phyloP scores from a whole-genome alignment of 1,140 invertebrate genomes.

The Drosophila saltans region DNA sequence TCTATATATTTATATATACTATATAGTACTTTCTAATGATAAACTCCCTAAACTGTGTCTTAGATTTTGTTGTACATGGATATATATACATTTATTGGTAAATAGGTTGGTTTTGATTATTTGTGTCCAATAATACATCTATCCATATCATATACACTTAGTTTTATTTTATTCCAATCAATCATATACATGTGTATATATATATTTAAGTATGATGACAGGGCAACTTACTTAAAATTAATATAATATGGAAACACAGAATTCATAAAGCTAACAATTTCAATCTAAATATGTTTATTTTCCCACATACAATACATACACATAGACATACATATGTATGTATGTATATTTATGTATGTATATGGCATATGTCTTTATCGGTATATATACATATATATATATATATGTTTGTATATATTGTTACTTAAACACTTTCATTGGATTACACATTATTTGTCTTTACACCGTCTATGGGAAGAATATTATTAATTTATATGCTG shows the following conservation, averaged over 20 bases:
- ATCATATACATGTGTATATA: background rate
- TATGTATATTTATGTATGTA: slow-evolving; percentile 32
- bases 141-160: background rate
- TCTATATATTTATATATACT: background rate
- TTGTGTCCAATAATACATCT: background rate
- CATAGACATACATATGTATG: slow-evolving; percentile 38
- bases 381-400: slow-evolving; percentile 35
- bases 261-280: slow-evolving; percentile 19
- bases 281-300: slow-evolving; percentile 18
- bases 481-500: background rate
- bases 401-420: slow-evolving; percentile 4
- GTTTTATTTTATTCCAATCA: background rate
- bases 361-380: slow-evolving; percentile 46
- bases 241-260: slow-evolving; percentile 9
- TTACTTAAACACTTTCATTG: slow-evolving; percentile 20
- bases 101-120: background rate
- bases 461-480: slow-evolving; percentile 49
- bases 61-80: background rate
- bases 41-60: background rate
- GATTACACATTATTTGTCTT: slow-evolving; percentile 48
- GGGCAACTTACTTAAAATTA: slow-evolving; percentile 6
- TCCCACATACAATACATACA: slow-evolving; percentile 5
- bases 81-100: background rate
- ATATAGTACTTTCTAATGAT: no score
- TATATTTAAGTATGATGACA: slow-evolving; percentile 3